Evolutionary conservation across 2,888 invertebrate genomes (phyloP), one percentile per base, ranked within the genome.

Genomic region (Lasioglossum oenotherae): DNA sequence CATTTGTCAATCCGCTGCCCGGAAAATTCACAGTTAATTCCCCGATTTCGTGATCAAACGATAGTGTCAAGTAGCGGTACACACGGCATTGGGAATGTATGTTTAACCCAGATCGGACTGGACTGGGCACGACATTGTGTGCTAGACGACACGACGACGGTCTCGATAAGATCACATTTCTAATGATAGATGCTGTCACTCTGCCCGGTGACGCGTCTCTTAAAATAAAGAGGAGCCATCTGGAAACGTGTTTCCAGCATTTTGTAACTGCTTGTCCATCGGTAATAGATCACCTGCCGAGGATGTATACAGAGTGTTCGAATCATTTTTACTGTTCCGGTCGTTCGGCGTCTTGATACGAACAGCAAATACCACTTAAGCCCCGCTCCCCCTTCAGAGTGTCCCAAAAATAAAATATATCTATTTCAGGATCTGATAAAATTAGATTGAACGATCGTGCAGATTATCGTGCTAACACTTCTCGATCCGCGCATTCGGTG

Each of bases 41-140:
- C 35, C 49, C 69, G 60, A 73, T 72, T 76, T 31, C 41, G 27
- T 53, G 64, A 82, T 57, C 73, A 74, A 74, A 84, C 64, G 77
- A 78, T 64, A 77, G 67, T 81, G 78, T 82, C 84, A 74, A 80
- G 73, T 85, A 85, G 72, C 79, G 79, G 85, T 76, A 76, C 73
- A 69, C 60, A 57, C 41, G 10, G 46, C 57, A 75, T 72, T 57
- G 69, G 57, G 71, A 82, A 64, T 80, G 80, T 82, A 23, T 82
- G 74, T 82, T 85, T 87, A 87, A 85, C 82, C 85, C 69, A 85
- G 82, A 82, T 87, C 80, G 74, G 64, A 53, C 74, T 35, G 74
- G 64, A 53, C 74, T 35, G n/a, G 10, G 23, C 73, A 72, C 69
- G 71, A 78, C 74, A 75, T 80, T 78, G 77, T 74, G 60, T 67